A percentile compares a stretch with the other conserved stretches of the same genome.
phyloP scores from a whole-genome alignment of 2,113 vertebrate genomes.

The Rhipidura dahli region DNA sequence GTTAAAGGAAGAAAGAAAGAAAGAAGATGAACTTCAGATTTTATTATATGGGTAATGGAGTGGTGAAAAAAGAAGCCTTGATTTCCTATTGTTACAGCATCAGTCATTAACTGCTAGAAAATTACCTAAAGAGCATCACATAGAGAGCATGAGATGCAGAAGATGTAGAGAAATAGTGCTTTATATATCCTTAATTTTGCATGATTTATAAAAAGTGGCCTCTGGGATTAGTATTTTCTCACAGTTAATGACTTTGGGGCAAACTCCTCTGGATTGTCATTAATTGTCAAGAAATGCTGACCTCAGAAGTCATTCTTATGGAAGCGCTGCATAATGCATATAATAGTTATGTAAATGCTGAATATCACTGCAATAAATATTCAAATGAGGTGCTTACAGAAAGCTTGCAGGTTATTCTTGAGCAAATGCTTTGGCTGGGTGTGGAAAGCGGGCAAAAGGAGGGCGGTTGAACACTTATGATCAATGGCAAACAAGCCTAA shows the following conservation, averaged over 20 bases:
- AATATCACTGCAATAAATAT: slow-evolving; percentile 14
- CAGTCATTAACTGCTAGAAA: slow-evolving; percentile 8
- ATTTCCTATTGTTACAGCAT: slow-evolving; percentile 12
- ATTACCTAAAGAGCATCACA: background rate
- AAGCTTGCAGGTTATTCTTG: background rate
- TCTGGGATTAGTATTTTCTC: slow-evolving; percentile 10
- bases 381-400: background rate
- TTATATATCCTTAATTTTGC: background rate
- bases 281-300: slow-evolving; percentile 31
- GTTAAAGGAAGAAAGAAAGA: background rate
- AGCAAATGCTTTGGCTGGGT: background rate
- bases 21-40: background rate
- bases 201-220: slow-evolving; percentile 20
- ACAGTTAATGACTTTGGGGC: background rate
- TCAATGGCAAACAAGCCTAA: background rate
- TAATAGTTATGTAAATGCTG: slow-evolving; percentile 1
- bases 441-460: background rate
- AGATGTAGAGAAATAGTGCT: background rate
- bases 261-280: background rate
- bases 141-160: background rate
- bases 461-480: background rate
- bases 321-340: background rate
- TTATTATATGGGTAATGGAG: background rate
- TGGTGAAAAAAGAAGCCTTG: background rate
- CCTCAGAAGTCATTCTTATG: slow-evolving; percentile 13